A percentile compares a stretch with the other conserved stretches of the same genome.
phyloP scores from a whole-genome alignment of 2,797 vertebrate species.

The Platalea minor region DNA sequence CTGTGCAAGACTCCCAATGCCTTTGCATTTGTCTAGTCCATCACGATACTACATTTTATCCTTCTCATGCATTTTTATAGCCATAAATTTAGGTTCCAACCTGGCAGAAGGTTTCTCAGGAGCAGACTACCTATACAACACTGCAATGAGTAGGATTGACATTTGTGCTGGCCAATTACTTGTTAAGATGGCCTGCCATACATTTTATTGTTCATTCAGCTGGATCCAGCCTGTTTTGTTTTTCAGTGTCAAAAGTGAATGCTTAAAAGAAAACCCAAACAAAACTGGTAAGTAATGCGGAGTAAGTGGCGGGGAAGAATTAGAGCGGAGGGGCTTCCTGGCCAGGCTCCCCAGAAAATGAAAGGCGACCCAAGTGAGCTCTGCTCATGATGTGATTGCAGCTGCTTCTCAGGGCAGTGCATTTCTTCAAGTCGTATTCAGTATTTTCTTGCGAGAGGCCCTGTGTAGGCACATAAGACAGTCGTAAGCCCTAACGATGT shows the following conservation, averaged over 20 bases:
- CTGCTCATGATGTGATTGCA: neutral
- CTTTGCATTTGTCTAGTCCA: neutral
- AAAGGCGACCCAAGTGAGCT: neutral
- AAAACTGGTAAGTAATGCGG: neutral
- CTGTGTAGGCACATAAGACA: neutral
- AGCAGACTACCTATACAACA: neutral
- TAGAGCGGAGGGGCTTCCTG: neutral
- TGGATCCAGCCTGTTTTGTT: neutral
- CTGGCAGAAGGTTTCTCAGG: neutral
- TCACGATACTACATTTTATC: neutral
- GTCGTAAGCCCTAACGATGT: neutral
- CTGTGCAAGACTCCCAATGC: neutral
- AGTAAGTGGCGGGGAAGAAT: neutral
- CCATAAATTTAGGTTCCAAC: neutral
- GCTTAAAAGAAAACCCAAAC: neutral
- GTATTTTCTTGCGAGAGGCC: neutral
- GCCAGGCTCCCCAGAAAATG: neutral
- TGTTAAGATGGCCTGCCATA: neutral
- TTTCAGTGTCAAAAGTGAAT: neutral
- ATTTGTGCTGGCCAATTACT: neutral
- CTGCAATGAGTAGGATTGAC: accelerated
- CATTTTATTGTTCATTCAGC: neutral
- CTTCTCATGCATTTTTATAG: neutral
- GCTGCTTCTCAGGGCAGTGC: neutral
- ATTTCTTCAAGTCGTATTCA: neutral